phyloP scores from a whole-genome alignment of 2,113 vertebrate species.

The Malurus melanocephalus region DNA sequence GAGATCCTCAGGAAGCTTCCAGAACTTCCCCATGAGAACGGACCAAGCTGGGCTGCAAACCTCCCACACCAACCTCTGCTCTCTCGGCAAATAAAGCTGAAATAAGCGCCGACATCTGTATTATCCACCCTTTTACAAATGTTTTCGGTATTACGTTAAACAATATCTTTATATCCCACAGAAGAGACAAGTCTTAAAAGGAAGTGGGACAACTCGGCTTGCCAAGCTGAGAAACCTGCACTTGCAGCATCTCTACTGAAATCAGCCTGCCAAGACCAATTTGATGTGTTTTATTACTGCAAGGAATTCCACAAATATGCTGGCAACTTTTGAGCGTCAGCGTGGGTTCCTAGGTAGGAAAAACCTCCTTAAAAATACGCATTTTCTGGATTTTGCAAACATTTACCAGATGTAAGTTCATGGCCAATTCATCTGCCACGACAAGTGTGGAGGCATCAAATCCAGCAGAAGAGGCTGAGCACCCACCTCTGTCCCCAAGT shows the following conservation, averaged over 20 bases:
- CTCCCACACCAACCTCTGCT: background rate
- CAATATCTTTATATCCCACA: background rate
- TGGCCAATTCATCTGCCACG: conserved; percentile 78
- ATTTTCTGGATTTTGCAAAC: conserved; percentile 80
- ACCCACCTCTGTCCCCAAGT: conserved; percentile 31
- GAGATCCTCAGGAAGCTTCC: background rate
- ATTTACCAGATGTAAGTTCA: conserved; percentile 86
- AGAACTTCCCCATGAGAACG: background rate
- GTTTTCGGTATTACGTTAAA: background rate
- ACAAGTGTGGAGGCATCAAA: conserved; percentile 81
- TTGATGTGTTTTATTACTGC: conserved; percentile 60
- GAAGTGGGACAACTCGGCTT: background rate
- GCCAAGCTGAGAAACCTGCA: conserved; percentile 24
- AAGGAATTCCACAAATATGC: conserved; percentile 64
- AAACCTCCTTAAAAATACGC: conserved; percentile 54
- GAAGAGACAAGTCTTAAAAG: background rate
- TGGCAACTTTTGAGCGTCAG: conserved; percentile 64
- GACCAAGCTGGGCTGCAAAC: background rate
- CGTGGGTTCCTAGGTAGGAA: conserved; percentile 42
- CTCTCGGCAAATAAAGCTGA: background rate
- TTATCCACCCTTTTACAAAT: background rate
- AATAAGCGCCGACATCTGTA: background rate
- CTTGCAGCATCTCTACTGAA: background rate
- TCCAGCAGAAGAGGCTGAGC: conserved; percentile 65
- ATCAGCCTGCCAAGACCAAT: conserved; percentile 41